Evolutionary conservation across 1,140 invertebrate species (phyloP).

Genomic region (Danaus melanippus): DNA sequence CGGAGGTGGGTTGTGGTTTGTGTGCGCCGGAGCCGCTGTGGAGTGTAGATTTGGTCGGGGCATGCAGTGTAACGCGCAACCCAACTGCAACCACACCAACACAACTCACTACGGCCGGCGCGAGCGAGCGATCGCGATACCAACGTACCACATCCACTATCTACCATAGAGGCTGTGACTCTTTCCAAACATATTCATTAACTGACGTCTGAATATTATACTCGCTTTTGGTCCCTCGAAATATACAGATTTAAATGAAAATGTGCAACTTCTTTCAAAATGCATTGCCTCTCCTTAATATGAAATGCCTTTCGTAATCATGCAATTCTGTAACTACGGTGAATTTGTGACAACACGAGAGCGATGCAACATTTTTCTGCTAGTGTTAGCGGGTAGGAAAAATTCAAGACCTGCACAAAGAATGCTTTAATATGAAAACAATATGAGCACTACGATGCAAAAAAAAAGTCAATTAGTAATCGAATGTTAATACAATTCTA

Average conservation of each 20-base stretch:
- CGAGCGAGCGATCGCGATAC: conserved; percentile 12
- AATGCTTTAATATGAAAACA: conserved; percentile 60
- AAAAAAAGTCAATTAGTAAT: conserved; percentile 58
- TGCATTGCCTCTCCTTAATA: conserved; percentile 30
- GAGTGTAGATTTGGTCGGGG: conserved; percentile 69
- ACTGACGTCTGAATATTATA: conserved; percentile 17
- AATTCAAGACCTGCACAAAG: conserved; percentile 68
- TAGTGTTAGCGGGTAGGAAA: conserved; percentile 67
- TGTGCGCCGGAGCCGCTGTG: conserved; percentile 65
- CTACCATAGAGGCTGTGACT: conserved; percentile 50
- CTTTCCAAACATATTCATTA: conserved; percentile 57
- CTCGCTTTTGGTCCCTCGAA: background rate
- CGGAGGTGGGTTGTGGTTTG: conserved; percentile 63
- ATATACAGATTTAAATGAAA: conserved; percentile 17
- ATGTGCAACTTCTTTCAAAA: conserved; percentile 26
- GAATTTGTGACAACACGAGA: conserved; percentile 46
- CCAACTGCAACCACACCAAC: conserved; percentile 70
- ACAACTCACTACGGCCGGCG: conserved; percentile 53
- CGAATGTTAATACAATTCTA: conserved; percentile 48
- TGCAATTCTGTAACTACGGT: conserved; percentile 47
- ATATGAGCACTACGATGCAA: conserved; percentile 67
- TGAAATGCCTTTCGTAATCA: conserved; percentile 48
- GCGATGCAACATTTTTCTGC: conserved; percentile 70
- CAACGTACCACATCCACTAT: conserved; percentile 51
- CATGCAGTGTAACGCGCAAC: conserved; percentile 71